Conservation (phyloP, 2,888 invertebrate species). For the Pogonocherus hispidulus region DNA sequence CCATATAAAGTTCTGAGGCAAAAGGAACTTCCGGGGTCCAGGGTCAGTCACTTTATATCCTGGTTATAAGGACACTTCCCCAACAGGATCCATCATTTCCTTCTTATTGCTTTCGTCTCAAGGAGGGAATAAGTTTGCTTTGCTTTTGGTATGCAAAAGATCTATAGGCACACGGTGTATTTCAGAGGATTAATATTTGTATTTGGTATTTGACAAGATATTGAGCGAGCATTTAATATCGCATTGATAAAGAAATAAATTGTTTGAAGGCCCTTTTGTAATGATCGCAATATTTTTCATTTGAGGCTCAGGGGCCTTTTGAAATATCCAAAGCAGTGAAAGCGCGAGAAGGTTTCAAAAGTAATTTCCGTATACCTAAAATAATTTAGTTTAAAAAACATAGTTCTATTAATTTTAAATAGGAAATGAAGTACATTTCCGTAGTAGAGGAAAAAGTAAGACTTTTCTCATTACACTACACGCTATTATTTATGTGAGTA, state of each 20-base stretch:
- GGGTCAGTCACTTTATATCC: slow-evolving; percentile 43
- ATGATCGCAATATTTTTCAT: neutral
- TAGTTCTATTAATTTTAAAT: too few species aligned
- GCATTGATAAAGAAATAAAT: too few species aligned
- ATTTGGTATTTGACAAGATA: neutral
- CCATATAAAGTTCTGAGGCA: neutral
- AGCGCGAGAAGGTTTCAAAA: too few species aligned
- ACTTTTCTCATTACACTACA: too few species aligned
- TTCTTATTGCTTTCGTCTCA: slow-evolving; percentile 38
- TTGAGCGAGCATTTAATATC: neutral
- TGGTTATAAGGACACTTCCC: slow-evolving; percentile 16
- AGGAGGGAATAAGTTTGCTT: slow-evolving; percentile 10
- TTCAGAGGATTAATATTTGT: neutral
- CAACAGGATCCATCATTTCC: slow-evolving; percentile 43
- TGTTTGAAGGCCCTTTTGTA: too few species aligned
- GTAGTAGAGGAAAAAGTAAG: too few species aligned
- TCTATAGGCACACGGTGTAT: slow-evolving; percentile 6
- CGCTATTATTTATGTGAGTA: too few species aligned
- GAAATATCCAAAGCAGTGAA: too few species aligned
- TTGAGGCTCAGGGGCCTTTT: neutral
- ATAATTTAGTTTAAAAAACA: too few species aligned
- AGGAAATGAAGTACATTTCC: too few species aligned
- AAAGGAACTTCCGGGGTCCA: slow-evolving; percentile 4
- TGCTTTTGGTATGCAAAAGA: slow-evolving; percentile 27
- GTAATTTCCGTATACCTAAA: too few species aligned